These are phyloP conservation scores for Hypomecis atomaria DNA, from an alignment of 2,888 invertebrate species.

Conservation along the genomic window DNA sequence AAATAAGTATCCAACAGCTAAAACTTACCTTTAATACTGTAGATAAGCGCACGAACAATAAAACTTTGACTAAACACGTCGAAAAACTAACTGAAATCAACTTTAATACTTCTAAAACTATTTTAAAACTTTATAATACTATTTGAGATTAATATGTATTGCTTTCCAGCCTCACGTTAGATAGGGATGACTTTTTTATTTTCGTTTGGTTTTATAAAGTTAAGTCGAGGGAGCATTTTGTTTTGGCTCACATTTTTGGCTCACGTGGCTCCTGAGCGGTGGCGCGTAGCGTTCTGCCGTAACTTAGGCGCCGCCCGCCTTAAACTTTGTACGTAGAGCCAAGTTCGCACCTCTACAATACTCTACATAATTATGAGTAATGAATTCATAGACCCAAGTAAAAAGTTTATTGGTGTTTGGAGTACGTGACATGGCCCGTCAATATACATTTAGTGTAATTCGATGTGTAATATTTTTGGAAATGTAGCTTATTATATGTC, in stretches of 20 bases:
- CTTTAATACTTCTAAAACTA: slow-evolving; percentile 51
- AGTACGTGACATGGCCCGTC: no score
- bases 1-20: not conserved
- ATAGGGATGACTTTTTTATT: slow-evolving; percentile 27
- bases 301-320: slow-evolving; percentile 53
- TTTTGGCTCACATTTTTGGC: slow-evolving; percentile 52
- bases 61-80: slow-evolving; percentile 43
- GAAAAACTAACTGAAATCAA: slow-evolving; percentile 46
- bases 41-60: slow-evolving; percentile 52
- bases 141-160: slow-evolving; percentile 45
- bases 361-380: no score
- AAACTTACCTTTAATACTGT: slow-evolving; percentile 60
- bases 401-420: no score
- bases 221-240: slow-evolving; percentile 47
- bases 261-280: slow-evolving; percentile 46
- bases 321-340: slow-evolving; percentile 50
- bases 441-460: no score
- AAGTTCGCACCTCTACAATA: slow-evolving; percentile 12
- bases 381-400: slow-evolving; percentile 4
- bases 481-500: no score
- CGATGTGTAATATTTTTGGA: no score
- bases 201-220: slow-evolving; percentile 45
- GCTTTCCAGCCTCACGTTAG: slow-evolving; percentile 52
- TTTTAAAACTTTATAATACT: slow-evolving; percentile 51
- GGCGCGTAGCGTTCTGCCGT: slow-evolving; percentile 69